Evolutionary conservation across 1,140 invertebrate species (phyloP).

Genomic region (Caligus rogercresseyi): DNA sequence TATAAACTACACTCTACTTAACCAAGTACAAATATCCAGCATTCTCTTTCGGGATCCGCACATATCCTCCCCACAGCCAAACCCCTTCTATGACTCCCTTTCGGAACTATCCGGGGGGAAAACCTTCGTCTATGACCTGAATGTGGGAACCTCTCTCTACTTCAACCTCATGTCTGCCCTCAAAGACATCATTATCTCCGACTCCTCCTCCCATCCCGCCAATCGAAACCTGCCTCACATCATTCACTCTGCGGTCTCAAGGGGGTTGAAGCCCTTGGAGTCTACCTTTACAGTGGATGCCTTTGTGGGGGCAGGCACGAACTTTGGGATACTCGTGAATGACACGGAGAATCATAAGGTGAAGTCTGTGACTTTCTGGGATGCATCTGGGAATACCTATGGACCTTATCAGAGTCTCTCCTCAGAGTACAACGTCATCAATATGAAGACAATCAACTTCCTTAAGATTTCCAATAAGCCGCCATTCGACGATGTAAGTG

Average conservation of each 20-base stretch:
- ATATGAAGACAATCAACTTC: constrained; percentile 18
- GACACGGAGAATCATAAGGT: constrained; percentile 15
- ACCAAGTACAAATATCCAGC: constrained; percentile 5
- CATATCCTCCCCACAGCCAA: not conserved
- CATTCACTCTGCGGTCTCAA: not conserved
- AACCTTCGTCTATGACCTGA: constrained; percentile 1
- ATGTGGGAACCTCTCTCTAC: not conserved
- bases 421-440: constrained; percentile 16
- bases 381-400: constrained; percentile 15
- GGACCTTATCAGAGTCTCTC: constrained; percentile 14
- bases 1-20: not conserved
- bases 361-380: constrained; percentile 18
- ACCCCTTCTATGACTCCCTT: constrained; percentile 9
- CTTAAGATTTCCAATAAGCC: not conserved
- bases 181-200: not conserved
- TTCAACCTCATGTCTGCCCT: not conserved
- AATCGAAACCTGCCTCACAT: constrained; percentile 1
- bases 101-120: constrained; percentile 14
- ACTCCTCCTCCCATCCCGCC: not conserved
- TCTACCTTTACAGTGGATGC: constrained; percentile 8
- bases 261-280: not conserved
- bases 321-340: constrained; percentile 13
- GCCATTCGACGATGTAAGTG: constrained; percentile 15
- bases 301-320: not conserved
- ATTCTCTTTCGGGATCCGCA: not conserved